phyloP scores from a whole-genome alignment of 23 tunicate species.

The Halocynthia aurantium region DNA sequence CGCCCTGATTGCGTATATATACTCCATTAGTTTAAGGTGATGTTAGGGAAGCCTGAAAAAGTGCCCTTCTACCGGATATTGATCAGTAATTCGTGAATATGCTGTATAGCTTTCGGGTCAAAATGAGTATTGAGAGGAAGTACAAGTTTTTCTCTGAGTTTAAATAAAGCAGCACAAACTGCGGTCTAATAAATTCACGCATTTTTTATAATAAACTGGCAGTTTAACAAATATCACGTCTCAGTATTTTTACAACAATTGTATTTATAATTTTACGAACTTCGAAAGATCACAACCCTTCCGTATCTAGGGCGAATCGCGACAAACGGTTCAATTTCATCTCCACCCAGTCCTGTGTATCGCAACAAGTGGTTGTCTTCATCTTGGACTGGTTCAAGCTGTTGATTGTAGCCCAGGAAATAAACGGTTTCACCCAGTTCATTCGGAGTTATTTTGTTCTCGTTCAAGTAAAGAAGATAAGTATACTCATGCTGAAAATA shows the following conservation, averaged over 20 bases:
- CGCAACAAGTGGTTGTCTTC: not conserved
- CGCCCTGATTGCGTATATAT: too few species aligned
- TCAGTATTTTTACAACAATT: not conserved
- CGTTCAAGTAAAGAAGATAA: slow-evolving; percentile 57
- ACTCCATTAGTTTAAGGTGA: too few species aligned
- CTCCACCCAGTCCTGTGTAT: slow-evolving; percentile 62
- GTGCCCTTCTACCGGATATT: too few species aligned
- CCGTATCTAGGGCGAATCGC: slow-evolving; percentile 83
- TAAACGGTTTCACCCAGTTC: slow-evolving; percentile 61
- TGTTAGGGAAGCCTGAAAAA: too few species aligned
- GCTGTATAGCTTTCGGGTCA: not conserved
- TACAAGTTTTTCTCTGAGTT: not conserved
- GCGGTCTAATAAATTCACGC: not conserved
- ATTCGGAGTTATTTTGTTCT: slow-evolving; percentile 32
- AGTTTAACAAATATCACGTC: too few species aligned
- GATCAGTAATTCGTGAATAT: too few species aligned
- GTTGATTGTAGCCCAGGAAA: slow-evolving; percentile 4
- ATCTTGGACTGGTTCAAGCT: slow-evolving; percentile 24
- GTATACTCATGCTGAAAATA: slow-evolving; percentile 63
- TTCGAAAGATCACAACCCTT: slow-evolving; percentile 68
- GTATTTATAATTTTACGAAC: not conserved
- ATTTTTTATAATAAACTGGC: too few species aligned
- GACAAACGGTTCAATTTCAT: slow-evolving; percentile 60
- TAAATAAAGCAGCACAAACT: not conserved
- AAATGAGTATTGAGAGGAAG: not conserved